Conservation (phyloP, 2,888 invertebrate genomes). For the Patella depressa region DNA sequence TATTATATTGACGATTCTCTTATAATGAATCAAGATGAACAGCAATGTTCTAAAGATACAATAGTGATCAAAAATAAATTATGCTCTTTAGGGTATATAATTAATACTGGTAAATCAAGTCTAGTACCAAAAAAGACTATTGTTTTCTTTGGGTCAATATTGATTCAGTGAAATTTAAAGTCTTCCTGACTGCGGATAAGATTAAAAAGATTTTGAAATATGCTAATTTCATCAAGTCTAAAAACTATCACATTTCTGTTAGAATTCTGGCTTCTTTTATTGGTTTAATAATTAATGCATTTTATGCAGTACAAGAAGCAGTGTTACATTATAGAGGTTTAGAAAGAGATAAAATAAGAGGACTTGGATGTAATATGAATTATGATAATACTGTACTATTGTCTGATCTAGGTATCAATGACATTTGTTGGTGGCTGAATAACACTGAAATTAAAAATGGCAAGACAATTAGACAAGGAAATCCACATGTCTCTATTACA, state of each 20-base stretch:
- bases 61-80: constrained; percentile 11
- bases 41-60: neutral
- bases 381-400: neutral
- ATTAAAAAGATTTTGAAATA: neutral
- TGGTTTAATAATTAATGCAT: constrained; percentile 16
- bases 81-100: constrained; percentile 7
- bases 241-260: neutral
- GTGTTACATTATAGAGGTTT: neutral
- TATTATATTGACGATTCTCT: neutral
- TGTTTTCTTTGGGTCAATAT: neutral
- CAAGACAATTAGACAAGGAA: neutral
- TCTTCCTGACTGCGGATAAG: neutral
- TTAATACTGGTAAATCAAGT: neutral
- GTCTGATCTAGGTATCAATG: neutral
- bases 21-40: neutral
- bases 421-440: neutral
- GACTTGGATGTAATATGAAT: neutral
- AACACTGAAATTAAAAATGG: neutral
- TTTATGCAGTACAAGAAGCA: constrained; percentile 17
- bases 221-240: neutral
- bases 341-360: neutral
- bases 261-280: constrained; percentile 18
- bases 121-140: neutral
- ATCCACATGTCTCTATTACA: neutral
- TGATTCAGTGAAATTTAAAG: neutral